Base-by-base conservation (phyloP, 1,140 invertebrate genomes). In the Brachionus angularis region DNA sequence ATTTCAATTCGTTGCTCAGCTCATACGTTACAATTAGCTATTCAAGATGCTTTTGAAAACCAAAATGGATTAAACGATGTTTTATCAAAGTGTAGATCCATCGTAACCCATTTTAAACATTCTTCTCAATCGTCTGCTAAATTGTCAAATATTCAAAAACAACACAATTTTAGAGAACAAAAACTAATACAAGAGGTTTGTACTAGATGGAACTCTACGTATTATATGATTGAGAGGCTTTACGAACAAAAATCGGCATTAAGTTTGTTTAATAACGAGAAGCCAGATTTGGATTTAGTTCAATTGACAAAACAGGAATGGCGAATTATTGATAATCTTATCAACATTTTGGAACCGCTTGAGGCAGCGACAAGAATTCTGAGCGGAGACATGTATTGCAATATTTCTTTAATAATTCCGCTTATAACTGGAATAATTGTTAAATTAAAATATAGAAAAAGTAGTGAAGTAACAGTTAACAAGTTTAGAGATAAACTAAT, bases 1-100 rank as follows among this genome's bases (percentile, higher is more conserved):
- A 18, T 50, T 25, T 50, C 23, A 50, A 50, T 50, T 25, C 47
- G 47, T 25, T 50, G 16, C 27, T 50, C 47, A 50, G 47, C 47
- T 50, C 47, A 50, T 50, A 50, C 47, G 27, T 25, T 50, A 25
- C 47, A 50, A 50, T 50, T 50, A 50, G 47, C 47, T 25, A 50
- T 50, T 50, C 21, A 50, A 21, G 47, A 49, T 49, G 47, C 47
- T 49, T 49, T 49, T 49, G 25, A 49, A 21, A 49, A 49, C 25
- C 18, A 49, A 21, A 49, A 49, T 21, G 8, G 8, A 49, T 21
- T 49, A 49, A 21, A 49, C 25, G 47, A 49, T 49, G 25, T 49
- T 49, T 49, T 49, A 49, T 49, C 47, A 21, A 21, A 49, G 47
- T 49, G 47, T 49, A 49, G 25, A 21, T 21, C 47, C 10, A 21